A percentile compares a stretch with the other conserved stretches of the same genome.
These are phyloP conservation scores for Euzophera pinguis DNA, from an alignment of 2,888 invertebrate genomes.

Conservation along the genomic window DNA sequence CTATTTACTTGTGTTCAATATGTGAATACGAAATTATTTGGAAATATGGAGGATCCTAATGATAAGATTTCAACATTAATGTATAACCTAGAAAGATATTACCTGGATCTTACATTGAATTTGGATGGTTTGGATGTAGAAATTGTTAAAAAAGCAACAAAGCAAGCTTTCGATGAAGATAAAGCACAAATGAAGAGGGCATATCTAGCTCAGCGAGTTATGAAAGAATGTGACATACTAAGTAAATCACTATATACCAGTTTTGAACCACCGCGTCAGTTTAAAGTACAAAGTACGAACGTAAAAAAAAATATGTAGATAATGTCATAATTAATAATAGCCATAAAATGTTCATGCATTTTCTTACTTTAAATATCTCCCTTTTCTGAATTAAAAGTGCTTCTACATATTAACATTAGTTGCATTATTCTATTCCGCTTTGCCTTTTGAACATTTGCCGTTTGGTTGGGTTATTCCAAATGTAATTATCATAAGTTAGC, in stretches of 20 bases:
- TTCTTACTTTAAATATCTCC: too few relatives aligned
- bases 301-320: too few relatives aligned
- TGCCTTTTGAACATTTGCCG: constrained; percentile 30
- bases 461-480: constrained; percentile 52
- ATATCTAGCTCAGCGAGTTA: constrained; percentile 28
- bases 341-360: too few relatives aligned
- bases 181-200: constrained; percentile 31
- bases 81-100: constrained; percentile 30
- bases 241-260: constrained; percentile 30
- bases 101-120: constrained; percentile 23
- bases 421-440: constrained; percentile 21
- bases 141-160: constrained; percentile 31
- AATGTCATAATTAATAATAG: too few relatives aligned
- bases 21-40: constrained; percentile 28
- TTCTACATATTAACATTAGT: constrained; percentile 20
- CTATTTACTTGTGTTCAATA: constrained; percentile 38
- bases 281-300: not conserved
- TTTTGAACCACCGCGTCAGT: constrained; percentile 32
- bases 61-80: constrained; percentile 29
- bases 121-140: constrained; percentile 30
- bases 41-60: constrained; percentile 31
- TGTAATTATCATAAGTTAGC: constrained; percentile 71
- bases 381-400: too few relatives aligned
- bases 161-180: constrained; percentile 31
- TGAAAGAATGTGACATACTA: constrained; percentile 33